Evolutionary conservation across 2,113 vertebrate species (phyloP), one percentile per base, ranked within the genome.

Genomic region (Coturnix japonica): DNA sequence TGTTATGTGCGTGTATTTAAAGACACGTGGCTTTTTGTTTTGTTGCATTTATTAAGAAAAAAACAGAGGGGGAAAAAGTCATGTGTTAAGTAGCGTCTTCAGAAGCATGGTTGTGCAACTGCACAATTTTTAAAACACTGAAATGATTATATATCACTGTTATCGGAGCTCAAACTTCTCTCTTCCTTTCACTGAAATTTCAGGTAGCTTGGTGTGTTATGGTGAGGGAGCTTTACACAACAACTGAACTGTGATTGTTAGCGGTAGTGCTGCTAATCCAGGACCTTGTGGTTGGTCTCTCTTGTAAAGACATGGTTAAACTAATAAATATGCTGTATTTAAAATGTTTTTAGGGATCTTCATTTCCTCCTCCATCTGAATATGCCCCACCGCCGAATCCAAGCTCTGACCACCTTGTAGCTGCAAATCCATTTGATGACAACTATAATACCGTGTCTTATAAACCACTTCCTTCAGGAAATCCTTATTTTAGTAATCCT

Each of bases 341-440:
- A 95, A 95, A 96, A 96, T 93, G 87, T 87, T 97, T 97, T n/a
- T 97, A 98, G 98, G 97, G 95, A 7, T 85, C 97, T 16, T 95
- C 97, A 61, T 97, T 98, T 95, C 95, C 97, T 90, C 97, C 98
- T 54, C 92, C 98, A 51, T 98, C 98, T 57, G 98, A 98, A 96
- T 99, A 98, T 94, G 98, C 98, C 75, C 98, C 98, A 66, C 98
- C 98, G 30, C 97, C 95, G 15, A 98, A 98, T 95, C 98, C 98
- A 72, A 98, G 98, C 93, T 96, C 98, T 19, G 98, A 99, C 93
- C 98, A 98, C 93, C 97, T 99, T 86, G 97, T 99, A 96, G 98
- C 98, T 70, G 97, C 97, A 84, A 99, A 99, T 92, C 98, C 98
- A 2, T 99, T 99, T 95, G 98, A 98, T 89, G 98, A 99, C 96